A percentile compares a stretch with the other conserved stretches of the same genome.
phyloP scores from a whole-genome alignment of 2,888 invertebrate genomes.

The Meliscaeva auricollis region DNA sequence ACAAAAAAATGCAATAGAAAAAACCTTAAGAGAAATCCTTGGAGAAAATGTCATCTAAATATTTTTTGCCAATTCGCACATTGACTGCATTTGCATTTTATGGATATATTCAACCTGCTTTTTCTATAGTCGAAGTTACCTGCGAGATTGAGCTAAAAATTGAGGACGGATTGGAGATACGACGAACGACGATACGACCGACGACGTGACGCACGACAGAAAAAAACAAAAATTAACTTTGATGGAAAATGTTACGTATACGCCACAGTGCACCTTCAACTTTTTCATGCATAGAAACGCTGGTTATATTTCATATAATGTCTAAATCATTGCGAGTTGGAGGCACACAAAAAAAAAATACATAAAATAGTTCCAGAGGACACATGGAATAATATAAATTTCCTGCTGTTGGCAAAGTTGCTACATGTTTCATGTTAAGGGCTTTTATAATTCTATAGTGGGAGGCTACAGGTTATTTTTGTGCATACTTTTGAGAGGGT shows the following conservation, averaged over 20 bases:
- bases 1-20: neutral
- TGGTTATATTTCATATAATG: slow-evolving; percentile 39
- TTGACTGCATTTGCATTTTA: slow-evolving; percentile 66
- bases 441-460: neutral
- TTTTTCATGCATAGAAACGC: slow-evolving; percentile 18
- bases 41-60: slow-evolving; percentile 54
- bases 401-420: slow-evolving; percentile 35
- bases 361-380: slow-evolving; percentile 31
- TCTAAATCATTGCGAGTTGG: slow-evolving; percentile 37
- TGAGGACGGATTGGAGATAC: neutral
- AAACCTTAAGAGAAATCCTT: slow-evolving; percentile 26
- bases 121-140: neutral
- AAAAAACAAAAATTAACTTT: neutral
- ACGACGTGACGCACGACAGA: neutral
- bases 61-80: slow-evolving; percentile 57
- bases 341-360: slow-evolving; percentile 42
- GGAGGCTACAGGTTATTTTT: slow-evolving; percentile 8
- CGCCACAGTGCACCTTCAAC: slow-evolving; percentile 1
- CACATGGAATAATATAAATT: slow-evolving; percentile 53
- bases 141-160: slow-evolving; percentile 34
- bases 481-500: neutral
- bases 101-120: slow-evolving; percentile 24
- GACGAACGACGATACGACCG: neutral
- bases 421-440: slow-evolving; percentile 20
- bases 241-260: slow-evolving; percentile 27